These are phyloP conservation scores for Plutomurus gul DNA, from an alignment of 1,140 invertebrate genomes.

Conservation along the genomic window DNA sequence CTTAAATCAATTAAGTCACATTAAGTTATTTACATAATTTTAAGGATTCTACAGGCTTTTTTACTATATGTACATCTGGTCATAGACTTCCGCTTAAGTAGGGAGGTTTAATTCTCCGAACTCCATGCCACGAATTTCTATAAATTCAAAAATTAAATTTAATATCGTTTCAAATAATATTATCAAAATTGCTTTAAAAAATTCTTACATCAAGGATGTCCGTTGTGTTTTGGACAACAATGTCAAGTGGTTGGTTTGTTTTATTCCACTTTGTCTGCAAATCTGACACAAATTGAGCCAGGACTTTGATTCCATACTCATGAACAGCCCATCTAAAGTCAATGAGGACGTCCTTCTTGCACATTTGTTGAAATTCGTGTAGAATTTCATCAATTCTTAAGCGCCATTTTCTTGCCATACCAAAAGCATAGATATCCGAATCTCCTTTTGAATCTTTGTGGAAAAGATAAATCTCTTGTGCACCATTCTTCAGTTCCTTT, in stretches of 20 bases:
- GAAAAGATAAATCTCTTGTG: not conserved
- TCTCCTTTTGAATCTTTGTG: not conserved
- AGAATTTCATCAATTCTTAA: not conserved
- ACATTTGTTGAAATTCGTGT: not conserved
- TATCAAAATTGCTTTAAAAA: not conserved
- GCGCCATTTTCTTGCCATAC: not conserved
- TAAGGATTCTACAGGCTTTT: no score
- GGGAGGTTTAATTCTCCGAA: no score
- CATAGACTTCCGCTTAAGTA: no score
- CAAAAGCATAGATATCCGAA: not conserved
- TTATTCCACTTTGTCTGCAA: not conserved
- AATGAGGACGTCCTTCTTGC: not conserved
- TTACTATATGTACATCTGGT: no score
- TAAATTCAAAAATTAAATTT: not conserved
- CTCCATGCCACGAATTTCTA: not conserved
- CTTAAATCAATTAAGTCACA: no score
- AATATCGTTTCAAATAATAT: not conserved
- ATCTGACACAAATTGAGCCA: not conserved
- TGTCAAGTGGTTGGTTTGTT: not conserved
- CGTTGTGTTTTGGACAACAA: not conserved
- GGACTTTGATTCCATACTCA: not conserved
- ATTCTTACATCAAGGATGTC: not conserved
- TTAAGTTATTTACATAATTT: no score
- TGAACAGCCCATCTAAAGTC: conserved; percentile 3
- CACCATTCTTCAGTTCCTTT: not conserved